Evolutionary conservation across 2,888 invertebrate species (phyloP), one percentile per base, ranked within the genome.

Genomic region (Agrotis ipsilon): DNA sequence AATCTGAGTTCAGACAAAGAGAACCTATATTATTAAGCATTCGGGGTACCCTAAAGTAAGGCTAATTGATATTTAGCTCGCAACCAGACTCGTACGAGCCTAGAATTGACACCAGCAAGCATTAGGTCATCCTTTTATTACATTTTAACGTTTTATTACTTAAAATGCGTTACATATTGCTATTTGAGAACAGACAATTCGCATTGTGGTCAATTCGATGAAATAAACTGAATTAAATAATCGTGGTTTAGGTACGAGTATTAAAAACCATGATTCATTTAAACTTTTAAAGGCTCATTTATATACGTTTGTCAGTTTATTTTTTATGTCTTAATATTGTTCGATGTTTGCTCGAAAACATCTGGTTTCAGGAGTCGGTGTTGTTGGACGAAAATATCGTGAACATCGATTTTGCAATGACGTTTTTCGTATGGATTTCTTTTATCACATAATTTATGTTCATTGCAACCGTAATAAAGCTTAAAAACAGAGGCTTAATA

Each of bases 201-300:
- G 27, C 57, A 49, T 68, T 79, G 81, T 48, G 78, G 81, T 81
- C 14, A 62, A 43, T 39, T 46, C 1, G n/a, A 14, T 13, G 24
- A 21, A 62, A 76, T 21, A 14, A 13, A 64, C 18, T 45, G 32
- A 62, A 62, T 59, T 21, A 54, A 66, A 57, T 64, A 67, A 61
- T 45, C 14, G 60, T 21, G 70, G 65, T 65, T 75, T 63, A 52
- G 16, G 58, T 65, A 52, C 4, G 13, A 43, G 13, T 80, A 65
- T 51, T 49, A 54, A 52, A 68, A 65, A 46, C 3, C 62, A 75
- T 78, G 62, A 78, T 51, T 76, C 54, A 78, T 49, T 70, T 48
- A 59, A 46, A 57, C 54, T 80, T 49, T 70, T 48, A 59, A 46
- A 57, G 21, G 57, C 52, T 51, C 32, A 80, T 80, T 66, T 57